Conservation (phyloP, 2,113 vertebrate species). For the Gasterosteus nipponicus region DNA sequence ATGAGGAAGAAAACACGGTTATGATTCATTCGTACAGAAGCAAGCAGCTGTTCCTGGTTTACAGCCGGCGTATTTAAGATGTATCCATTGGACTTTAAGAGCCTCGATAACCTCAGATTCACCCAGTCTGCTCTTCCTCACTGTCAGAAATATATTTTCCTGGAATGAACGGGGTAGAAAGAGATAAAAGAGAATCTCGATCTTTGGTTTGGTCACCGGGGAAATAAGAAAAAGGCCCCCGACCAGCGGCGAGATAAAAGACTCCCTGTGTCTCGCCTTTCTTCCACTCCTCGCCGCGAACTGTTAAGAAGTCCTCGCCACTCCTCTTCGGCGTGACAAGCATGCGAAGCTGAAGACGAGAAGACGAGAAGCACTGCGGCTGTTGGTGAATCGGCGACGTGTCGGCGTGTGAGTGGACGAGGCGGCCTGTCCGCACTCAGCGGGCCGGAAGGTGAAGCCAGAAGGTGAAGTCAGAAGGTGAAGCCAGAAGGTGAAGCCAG, state of each 20-base stretch:
- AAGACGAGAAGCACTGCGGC: constrained; percentile 9
- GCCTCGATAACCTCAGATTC: constrained; percentile 24
- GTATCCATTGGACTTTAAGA: background rate
- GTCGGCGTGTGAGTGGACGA: constrained; percentile 68
- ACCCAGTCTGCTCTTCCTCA: constrained; percentile 26
- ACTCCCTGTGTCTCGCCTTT: background rate
- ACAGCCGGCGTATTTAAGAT: constrained; percentile 1
- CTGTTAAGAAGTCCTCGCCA: background rate
- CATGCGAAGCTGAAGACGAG: constrained; percentile 39
- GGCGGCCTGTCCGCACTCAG: constrained; percentile 55
- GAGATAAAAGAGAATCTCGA: constrained; percentile 17
- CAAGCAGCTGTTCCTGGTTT: constrained; percentile 13
- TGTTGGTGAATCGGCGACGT: constrained; percentile 66
- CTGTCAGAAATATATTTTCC: constrained; percentile 26
- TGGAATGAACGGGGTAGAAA: constrained; percentile 22
- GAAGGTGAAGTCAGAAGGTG: too few relatives aligned
- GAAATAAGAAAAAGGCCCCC: background rate
- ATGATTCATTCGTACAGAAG: too few relatives aligned
- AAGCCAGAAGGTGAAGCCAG: too few relatives aligned
- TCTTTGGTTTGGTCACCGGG: background rate
- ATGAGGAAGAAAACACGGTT: too few relatives aligned
- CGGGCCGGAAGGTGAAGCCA: constrained; percentile 56
- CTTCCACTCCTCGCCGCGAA: constrained; percentile 8
- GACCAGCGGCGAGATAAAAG: background rate
- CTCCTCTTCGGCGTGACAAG: constrained; percentile 33